Evolutionary conservation across 2,888 invertebrate genomes (phyloP).

Genomic region (Marronus borbonicus): DNA sequence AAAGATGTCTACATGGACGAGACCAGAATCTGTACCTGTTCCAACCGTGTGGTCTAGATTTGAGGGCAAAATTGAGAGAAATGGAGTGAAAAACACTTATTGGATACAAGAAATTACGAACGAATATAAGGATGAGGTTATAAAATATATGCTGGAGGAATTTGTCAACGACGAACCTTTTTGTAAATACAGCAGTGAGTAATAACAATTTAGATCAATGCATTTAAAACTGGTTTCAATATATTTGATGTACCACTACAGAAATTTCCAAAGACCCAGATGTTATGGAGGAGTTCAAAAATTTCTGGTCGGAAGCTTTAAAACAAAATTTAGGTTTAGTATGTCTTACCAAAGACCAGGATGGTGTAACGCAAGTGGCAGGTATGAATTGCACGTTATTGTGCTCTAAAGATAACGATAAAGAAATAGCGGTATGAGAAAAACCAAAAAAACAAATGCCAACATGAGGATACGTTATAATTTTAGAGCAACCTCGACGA

Average conservation of each 20-base stretch:
- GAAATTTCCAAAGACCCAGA: conserved; percentile 28
- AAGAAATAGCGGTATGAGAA: conserved; percentile 8
- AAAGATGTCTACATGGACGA: conserved; percentile 62
- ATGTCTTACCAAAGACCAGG: conserved; percentile 65
- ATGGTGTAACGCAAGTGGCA: conserved; percentile 64
- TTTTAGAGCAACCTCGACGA: conserved; percentile 20
- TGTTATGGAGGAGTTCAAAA: conserved; percentile 6
- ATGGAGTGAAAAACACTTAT: conserved; percentile 67
- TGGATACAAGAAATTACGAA: conserved; percentile 73
- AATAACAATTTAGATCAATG: neutral
- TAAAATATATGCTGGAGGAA: conserved; percentile 68
- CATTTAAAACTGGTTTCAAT: neutral
- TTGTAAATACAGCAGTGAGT: conserved; percentile 70
- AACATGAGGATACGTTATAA: neutral
- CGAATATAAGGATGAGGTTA: conserved; percentile 68
- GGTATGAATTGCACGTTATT: conserved; percentile 64
- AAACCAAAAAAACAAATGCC: neutral
- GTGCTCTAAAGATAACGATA: conserved; percentile 23
- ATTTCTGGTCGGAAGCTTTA: conserved; percentile 57
- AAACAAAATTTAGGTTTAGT: conserved; percentile 63
- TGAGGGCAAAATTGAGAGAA: conserved; percentile 61
- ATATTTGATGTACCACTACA: neutral
- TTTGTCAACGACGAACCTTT: conserved; percentile 70
- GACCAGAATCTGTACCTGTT: conserved; percentile 68
- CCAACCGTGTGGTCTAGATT: conserved; percentile 71